Evolutionary conservation across 2,888 invertebrate genomes (phyloP), one percentile per base, ranked within the genome.

Genomic region (Macropis europaea): DNA sequence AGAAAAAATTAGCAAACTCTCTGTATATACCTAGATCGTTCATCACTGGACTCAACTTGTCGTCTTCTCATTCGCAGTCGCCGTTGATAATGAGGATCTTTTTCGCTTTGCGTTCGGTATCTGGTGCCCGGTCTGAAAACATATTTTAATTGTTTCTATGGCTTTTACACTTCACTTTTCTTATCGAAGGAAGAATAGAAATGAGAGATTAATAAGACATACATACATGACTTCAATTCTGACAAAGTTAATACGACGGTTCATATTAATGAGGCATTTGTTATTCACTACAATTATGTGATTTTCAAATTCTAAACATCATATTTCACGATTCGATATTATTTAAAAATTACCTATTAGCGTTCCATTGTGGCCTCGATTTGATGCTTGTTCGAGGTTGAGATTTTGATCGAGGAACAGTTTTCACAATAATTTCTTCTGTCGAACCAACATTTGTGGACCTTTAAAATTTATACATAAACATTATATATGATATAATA

Each of bases 41-140:
- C 92, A 47, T 91, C 91, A 73, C 91, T 91, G 2, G 89, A 87
- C 70, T 91, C 90, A 6, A 87, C 82, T 52, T 90, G 91, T 67
- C 94, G 92, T 76, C 93, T 92, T 87, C 94, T 93, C 84, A 93
- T 92, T 15, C 94, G 91, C 59, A 94, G 90, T 89, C 95, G 94
- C 73, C 94, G 91, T 70, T 94, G 93, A 83, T 96, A 96, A 87
- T 95, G 94, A 0, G 96, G 96, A 91, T 97, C 97, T 84, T 97
- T 95, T 88, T 97, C 97, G 85, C 97, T 97, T 90, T 97, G 97
- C 86, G 97, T 97, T 68, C 96, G 92, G 86, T 97, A 97, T 82
- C 96, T 94, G 7, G 95, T 95, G 22, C 94, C 94, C 3, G 96
- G 96, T 76, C 89, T 89, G 77, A 73, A 56, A 62, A 75, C 69